A percentile compares a stretch with the other conserved stretches of the same genome.
These are phyloP conservation scores for Ricordea florida DNA, from an alignment of 92 coral and sea anemone species.

Conservation along the genomic window DNA sequence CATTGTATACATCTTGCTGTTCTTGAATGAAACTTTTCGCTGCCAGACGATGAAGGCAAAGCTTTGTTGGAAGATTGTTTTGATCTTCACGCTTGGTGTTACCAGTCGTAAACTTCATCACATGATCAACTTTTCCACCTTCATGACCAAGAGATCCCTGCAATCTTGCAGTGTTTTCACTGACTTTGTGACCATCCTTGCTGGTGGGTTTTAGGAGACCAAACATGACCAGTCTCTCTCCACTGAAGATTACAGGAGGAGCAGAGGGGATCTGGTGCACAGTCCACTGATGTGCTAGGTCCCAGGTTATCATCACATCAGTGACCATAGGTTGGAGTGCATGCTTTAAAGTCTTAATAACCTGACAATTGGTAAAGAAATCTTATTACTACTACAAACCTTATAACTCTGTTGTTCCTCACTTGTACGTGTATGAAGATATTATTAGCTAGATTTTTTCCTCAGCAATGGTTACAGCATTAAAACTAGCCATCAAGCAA, in stretches of 20 bases:
- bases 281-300: constrained; percentile 56
- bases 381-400: background rate
- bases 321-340: constrained; percentile 84
- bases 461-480: too few species aligned
- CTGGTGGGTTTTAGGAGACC: constrained; percentile 21
- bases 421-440: background rate
- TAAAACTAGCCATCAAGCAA: too few species aligned
- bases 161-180: background rate
- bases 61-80: background rate
- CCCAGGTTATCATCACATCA: constrained; percentile 65
- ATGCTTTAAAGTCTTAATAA: constrained; percentile 72
- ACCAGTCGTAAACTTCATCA: constrained; percentile 11
- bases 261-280: constrained; percentile 59
- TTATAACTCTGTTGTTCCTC: background rate
- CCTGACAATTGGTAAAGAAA: constrained; percentile 47
- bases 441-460: background rate
- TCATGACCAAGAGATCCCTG: background rate
- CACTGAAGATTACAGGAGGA: constrained; percentile 66
- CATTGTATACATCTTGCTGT: constrained; percentile 38
- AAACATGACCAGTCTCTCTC: constrained; percentile 56
- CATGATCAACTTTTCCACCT: constrained; percentile 22
- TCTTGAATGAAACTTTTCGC: constrained; percentile 70
- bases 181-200: background rate
- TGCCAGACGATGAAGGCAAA: constrained; percentile 66
- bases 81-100: background rate